phyloP scores from a whole-genome alignment of 2,113 vertebrate genomes.

The Clinocottus analis region DNA sequence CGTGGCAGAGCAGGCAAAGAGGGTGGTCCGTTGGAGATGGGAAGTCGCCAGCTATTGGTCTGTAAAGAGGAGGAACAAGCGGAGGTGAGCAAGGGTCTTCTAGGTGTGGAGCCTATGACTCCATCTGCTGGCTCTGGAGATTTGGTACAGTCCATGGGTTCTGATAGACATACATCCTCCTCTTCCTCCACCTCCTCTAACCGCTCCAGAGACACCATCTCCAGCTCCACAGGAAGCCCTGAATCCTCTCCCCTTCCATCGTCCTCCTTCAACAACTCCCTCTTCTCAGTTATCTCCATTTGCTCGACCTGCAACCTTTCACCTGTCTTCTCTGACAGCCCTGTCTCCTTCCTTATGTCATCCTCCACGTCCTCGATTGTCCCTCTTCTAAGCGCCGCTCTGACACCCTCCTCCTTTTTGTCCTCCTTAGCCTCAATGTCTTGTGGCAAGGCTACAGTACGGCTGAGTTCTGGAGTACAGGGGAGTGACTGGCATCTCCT shows the following conservation, averaged over 20 bases:
- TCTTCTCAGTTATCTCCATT: slow-evolving; percentile 7
- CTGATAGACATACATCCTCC: slow-evolving; percentile 58
- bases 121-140: slow-evolving; percentile 79
- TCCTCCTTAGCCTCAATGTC: slow-evolving; percentile 26
- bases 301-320: background rate
- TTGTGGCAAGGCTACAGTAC: slow-evolving; percentile 48
- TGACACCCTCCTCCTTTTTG: background rate
- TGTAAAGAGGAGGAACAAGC: slow-evolving; percentile 70
- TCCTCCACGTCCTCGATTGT: background rate
- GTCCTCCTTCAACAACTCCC: slow-evolving; percentile 1
- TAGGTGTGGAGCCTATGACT: slow-evolving; percentile 17
- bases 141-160: slow-evolving; percentile 86
- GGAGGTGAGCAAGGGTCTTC: slow-evolving; percentile 59
- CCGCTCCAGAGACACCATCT: slow-evolving; percentile 78
- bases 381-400: background rate
- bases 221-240: slow-evolving; percentile 70
- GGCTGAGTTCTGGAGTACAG: slow-evolving; percentile 86
- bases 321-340: background rate
- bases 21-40: slow-evolving; percentile 75
- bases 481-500: slow-evolving; percentile 91
- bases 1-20: slow-evolving; percentile 71
- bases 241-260: slow-evolving; percentile 41
- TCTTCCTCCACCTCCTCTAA: slow-evolving; percentile 65
- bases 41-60: slow-evolving; percentile 78
- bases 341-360: background rate